These are phyloP conservation scores for Drosophila flavopinicola DNA, from an alignment of 2,888 invertebrate genomes.

Conservation along the genomic window DNA sequence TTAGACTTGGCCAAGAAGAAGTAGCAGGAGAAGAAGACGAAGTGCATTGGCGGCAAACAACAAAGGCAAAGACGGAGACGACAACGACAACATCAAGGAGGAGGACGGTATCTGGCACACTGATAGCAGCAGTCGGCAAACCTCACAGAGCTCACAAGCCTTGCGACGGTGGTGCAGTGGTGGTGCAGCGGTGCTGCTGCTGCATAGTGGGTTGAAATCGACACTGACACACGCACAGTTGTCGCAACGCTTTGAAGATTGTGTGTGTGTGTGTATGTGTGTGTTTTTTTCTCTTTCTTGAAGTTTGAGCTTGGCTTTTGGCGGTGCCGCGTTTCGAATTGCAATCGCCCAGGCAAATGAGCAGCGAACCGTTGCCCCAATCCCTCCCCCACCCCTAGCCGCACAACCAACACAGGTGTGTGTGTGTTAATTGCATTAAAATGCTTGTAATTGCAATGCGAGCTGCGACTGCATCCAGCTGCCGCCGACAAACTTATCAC, in stretches of 20 bases:
- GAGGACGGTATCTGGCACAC: slow-evolving; percentile 70
- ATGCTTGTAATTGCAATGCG: slow-evolving; percentile 81
- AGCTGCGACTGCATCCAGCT: slow-evolving; percentile 44
- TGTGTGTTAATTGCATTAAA: slow-evolving; percentile 84
- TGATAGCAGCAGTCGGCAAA: slow-evolving; percentile 72
- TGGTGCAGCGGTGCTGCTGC: slow-evolving; percentile 11
- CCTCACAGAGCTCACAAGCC: slow-evolving; percentile 47
- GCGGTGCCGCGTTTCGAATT: slow-evolving; percentile 69
- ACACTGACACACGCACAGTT: slow-evolving; percentile 62
- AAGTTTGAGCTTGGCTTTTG: slow-evolving; percentile 60
- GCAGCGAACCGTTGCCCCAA: slow-evolving; percentile 42
- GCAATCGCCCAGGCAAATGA: slow-evolving; percentile 74
- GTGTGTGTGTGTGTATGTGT: slow-evolving; percentile 2
- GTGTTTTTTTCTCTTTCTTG: slow-evolving; percentile 23
- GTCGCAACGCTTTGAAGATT: slow-evolving; percentile 51
- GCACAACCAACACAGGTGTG: slow-evolving; percentile 22
- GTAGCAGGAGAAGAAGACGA: neutral
- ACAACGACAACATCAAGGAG: slow-evolving; percentile 47
- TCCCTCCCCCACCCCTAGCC: slow-evolving; percentile 1
- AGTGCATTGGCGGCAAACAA: slow-evolving; percentile 65
- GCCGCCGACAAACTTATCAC: slow-evolving; percentile 49
- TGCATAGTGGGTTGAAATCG: slow-evolving; percentile 63
- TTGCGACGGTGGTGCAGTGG: slow-evolving; percentile 6
- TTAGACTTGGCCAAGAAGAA: slow-evolving; percentile 42
- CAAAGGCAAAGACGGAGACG: slow-evolving; percentile 54